Evolutionary conservation across 2,888 invertebrate genomes (phyloP).

Genomic region (Cylindroiulus punctatus): DNA sequence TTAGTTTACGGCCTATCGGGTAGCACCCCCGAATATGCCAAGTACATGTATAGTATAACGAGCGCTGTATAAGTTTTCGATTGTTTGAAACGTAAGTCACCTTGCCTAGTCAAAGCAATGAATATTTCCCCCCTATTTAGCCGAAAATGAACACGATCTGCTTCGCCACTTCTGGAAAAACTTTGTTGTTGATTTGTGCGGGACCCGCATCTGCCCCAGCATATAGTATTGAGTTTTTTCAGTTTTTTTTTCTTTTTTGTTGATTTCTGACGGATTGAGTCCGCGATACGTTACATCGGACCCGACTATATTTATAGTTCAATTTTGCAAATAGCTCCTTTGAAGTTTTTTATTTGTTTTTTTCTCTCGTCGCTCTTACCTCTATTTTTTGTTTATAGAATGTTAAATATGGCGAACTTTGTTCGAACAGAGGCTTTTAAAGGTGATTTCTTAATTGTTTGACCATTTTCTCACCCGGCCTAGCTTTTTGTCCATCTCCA

Average conservation of each 20-base stretch:
- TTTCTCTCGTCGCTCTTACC: neutral
- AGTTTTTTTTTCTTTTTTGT: neutral
- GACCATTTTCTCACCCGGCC: neutral
- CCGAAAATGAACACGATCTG: constrained; percentile 22
- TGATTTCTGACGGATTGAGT: constrained; percentile 13
- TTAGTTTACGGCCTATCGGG: neutral
- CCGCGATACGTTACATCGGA: constrained; percentile 1
- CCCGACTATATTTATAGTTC: constrained; percentile 29
- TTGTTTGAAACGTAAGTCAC: constrained; percentile 23
- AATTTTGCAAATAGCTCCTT: constrained; percentile 2
- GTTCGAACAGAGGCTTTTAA: neutral
- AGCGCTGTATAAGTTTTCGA: neutral
- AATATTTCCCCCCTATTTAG: neutral
- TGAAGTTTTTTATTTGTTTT: neutral
- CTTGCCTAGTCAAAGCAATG: constrained; percentile 22
- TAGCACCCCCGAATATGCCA: neutral
- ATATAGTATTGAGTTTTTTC: constrained; percentile 1
- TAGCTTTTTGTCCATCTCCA: neutral
- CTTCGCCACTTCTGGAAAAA: neutral
- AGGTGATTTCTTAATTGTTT: constrained; percentile 37
- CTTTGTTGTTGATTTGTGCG: constrained; percentile 38
- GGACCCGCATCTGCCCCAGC: constrained; percentile 11
- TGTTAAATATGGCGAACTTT: constrained; percentile 15
- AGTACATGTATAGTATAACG: constrained; percentile 15
- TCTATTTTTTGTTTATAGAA: neutral